These are phyloP conservation scores for Sialia sialis DNA, from an alignment of 2,113 vertebrate genomes.

Conservation along the genomic window DNA sequence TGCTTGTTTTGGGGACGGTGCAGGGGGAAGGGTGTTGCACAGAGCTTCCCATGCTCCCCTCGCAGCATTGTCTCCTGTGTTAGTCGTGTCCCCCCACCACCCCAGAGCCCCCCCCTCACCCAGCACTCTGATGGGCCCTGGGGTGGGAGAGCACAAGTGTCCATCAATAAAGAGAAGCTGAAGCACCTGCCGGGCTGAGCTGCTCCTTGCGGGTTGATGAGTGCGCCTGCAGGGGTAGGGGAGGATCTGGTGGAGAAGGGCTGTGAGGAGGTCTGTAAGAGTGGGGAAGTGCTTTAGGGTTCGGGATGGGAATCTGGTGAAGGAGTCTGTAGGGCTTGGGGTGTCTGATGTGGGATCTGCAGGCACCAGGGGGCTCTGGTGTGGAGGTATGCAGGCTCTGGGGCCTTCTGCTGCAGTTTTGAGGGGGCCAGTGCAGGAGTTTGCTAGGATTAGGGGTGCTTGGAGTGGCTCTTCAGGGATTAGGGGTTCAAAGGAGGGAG, in stretches of 20 bases:
- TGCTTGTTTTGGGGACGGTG: background rate
- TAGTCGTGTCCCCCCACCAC: background rate
- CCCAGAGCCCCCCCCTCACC: background rate
- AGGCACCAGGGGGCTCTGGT: accelerated
- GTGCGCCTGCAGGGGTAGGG: background rate
- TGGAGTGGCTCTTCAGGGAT: too few relatives aligned
- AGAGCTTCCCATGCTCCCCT: background rate
- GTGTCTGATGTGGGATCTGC: background rate
- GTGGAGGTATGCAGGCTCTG: background rate
- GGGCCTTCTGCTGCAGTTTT: too few relatives aligned
- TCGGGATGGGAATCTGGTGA: accelerated
- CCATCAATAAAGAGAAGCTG: conserved; percentile 65
- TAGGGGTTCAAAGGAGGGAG: accelerated
- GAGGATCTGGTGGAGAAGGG: too few relatives aligned
- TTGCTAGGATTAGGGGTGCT: too few relatives aligned
- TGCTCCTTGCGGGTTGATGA: background rate
- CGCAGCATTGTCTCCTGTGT: background rate
- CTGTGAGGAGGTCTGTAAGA: background rate
- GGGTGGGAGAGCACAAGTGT: conserved; percentile 23
- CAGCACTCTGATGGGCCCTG: background rate
- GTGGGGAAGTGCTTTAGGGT: too few relatives aligned
- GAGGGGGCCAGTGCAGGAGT: too few relatives aligned
- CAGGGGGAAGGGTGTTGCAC: background rate
- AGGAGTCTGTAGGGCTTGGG: accelerated
- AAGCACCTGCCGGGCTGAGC: conserved; percentile 5